phyloP scores from a whole-genome alignment of 1,140 invertebrate genomes.

The Drosophila melanogaster region DNA sequence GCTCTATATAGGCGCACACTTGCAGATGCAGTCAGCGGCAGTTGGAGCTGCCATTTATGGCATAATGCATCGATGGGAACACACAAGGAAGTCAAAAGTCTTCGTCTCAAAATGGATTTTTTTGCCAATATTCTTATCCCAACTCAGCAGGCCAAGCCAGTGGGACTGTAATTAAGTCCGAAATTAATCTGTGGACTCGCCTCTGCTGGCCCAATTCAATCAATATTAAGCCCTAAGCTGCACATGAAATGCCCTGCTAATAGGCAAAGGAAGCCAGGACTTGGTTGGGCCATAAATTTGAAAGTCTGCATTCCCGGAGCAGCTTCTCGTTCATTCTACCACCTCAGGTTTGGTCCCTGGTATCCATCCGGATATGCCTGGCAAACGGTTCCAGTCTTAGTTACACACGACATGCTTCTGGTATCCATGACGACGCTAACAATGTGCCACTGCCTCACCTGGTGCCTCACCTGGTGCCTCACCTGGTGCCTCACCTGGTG shows the following conservation, averaged over 20 bases:
- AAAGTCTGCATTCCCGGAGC: background rate
- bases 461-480: background rate
- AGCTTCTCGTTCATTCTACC: background rate
- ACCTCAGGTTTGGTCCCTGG: conserved; percentile 3
- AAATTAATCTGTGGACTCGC: too few species aligned
- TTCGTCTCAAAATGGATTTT: too few species aligned
- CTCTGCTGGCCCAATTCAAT: too few species aligned
- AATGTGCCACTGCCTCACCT: conserved; percentile 6
- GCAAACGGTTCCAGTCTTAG: background rate
- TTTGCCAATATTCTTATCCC: too few species aligned
- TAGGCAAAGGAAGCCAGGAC: background rate
- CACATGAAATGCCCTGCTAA: background rate
- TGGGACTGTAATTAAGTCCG: too few species aligned
- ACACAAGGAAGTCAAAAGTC: background rate
- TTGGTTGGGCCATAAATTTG: background rate
- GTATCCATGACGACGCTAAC: conserved; percentile 23
- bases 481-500: too few species aligned
- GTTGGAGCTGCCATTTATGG: background rate
- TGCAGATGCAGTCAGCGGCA: background rate
- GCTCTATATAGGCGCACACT: conserved; percentile 3
- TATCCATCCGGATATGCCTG: background rate
- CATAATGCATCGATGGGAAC: background rate
- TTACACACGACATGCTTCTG: background rate
- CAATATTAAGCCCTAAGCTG: too few species aligned
- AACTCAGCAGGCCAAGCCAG: too few species aligned